Percentiles rank a stretch among this genome's conserved stretches.
Conservation (phyloP, 2,113 vertebrate species). For the Mirza zaza region DNA sequence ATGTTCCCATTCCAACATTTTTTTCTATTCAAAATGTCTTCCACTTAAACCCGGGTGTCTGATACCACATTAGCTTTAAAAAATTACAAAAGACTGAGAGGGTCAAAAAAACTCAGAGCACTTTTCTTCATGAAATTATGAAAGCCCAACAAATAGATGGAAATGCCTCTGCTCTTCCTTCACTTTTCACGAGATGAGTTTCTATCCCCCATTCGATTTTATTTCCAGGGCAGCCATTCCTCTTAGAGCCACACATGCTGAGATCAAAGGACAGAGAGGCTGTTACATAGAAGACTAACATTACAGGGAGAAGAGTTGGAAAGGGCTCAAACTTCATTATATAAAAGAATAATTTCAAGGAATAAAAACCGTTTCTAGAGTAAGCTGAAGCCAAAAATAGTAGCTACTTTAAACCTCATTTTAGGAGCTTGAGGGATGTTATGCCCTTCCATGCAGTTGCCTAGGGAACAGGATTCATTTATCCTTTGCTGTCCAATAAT, state of each 20-base stretch:
- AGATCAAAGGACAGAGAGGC: conserved; percentile 56
- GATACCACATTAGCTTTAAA: background rate
- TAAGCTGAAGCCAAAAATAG: conserved; percentile 72
- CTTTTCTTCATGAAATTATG: conserved; percentile 5
- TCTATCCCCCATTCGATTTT: conserved; percentile 2
- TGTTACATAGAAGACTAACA: background rate
- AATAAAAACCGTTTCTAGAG: conserved; percentile 61
- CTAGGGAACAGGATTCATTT: conserved; percentile 70
- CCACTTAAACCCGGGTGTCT: background rate
- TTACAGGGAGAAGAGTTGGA: background rate
- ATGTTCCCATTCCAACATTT: background rate
- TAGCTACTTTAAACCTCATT: conserved; percentile 66
- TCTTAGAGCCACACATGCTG: background rate
- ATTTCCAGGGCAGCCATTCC: conserved; percentile 14
- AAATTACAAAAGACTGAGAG: background rate
- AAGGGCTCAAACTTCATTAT: conserved; percentile 49
- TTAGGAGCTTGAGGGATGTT: conserved; percentile 49
- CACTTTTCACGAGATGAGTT: background rate
- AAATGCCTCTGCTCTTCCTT: background rate
- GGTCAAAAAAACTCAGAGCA: background rate
- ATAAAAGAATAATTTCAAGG: conserved; percentile 59
- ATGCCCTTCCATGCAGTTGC: conserved; percentile 53
- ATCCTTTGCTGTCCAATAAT: conserved; percentile 62
- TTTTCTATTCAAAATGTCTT: conserved; percentile 35
- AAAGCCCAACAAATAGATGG: background rate